phyloP scores from a whole-genome alignment of 2,113 vertebrate genomes.

The Cyprinodon tularosa region DNA sequence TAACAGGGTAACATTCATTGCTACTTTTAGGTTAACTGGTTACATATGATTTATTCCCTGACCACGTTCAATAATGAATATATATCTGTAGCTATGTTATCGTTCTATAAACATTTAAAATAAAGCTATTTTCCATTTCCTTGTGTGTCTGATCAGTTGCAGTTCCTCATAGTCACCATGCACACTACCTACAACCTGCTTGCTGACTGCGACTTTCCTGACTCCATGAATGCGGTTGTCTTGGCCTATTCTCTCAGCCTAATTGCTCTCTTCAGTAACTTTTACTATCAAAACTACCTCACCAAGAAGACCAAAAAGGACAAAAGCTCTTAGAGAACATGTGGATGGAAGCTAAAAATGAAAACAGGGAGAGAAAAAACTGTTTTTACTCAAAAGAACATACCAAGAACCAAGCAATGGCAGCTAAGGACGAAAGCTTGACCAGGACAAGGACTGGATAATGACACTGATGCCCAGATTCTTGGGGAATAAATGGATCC shows the following conservation, averaged over 20 bases:
- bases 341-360: neutral
- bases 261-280: conserved; percentile 72
- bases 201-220: conserved; percentile 70
- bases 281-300: conserved; percentile 71
- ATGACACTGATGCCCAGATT: neutral
- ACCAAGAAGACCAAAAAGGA: conserved; percentile 67
- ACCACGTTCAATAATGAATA: neutral
- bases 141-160: conserved; percentile 62
- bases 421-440: neutral
- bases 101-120: neutral
- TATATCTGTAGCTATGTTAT: neutral
- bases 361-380: neutral
- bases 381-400: neutral
- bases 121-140: neutral
- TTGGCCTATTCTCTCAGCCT: conserved; percentile 75
- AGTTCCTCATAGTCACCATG: conserved; percentile 74
- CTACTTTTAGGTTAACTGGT: neutral
- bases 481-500: too few relatives aligned
- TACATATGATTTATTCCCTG: neutral
- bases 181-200: conserved; percentile 77
- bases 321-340: conserved; percentile 42
- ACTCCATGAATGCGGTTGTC: conserved; percentile 67
- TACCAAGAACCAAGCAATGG: neutral
- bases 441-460: neutral
- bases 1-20: neutral